A percentile compares a stretch with the other conserved stretches of the same genome.
phyloP scores from a whole-genome alignment of 2,888 invertebrate species.

The Amphipyra berbera region DNA sequence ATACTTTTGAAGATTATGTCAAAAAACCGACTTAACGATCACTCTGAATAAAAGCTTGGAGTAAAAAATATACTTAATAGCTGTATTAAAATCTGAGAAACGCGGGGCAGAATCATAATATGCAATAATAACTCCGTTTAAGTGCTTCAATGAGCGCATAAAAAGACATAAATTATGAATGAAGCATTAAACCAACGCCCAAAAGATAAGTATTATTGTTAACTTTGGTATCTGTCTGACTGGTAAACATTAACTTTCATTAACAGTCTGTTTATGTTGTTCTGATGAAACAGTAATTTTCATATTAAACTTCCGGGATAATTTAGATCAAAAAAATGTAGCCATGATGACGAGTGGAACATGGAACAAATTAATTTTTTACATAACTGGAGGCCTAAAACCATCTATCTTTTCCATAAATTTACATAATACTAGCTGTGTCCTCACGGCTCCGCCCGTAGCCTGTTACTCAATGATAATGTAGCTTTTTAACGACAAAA shows the following conservation, averaged over 20 bases:
- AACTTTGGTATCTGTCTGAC: constrained; percentile 1
- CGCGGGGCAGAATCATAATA: constrained; percentile 20
- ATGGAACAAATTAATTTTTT: too few relatives aligned
- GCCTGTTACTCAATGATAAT: too few relatives aligned
- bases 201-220: constrained; percentile 19
- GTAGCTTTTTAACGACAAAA: too few relatives aligned
- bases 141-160: constrained; percentile 27
- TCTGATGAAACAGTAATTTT: too few relatives aligned
- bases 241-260: neutral
- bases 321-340: too few relatives aligned
- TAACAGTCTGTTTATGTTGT: constrained; percentile 5
- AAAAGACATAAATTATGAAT: constrained; percentile 22
- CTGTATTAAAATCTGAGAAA: constrained; percentile 16
- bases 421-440: too few relatives aligned
- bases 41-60: constrained; percentile 22
- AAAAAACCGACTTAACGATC: constrained; percentile 14
- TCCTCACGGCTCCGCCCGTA: too few relatives aligned
- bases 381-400: too few relatives aligned
- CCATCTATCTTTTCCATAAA: too few relatives aligned
- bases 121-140: constrained; percentile 41
- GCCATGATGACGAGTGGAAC: too few relatives aligned
- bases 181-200: constrained; percentile 14
- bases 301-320: too few relatives aligned
- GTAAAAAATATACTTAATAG: constrained; percentile 30
- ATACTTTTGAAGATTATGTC: constrained; percentile 5